Percentiles rank a stretch among this genome's conserved stretches.
Evolutionary conservation across 1,140 invertebrate genomes (phyloP).

Genomic region (Polypedilum vanderplanki): DNA sequence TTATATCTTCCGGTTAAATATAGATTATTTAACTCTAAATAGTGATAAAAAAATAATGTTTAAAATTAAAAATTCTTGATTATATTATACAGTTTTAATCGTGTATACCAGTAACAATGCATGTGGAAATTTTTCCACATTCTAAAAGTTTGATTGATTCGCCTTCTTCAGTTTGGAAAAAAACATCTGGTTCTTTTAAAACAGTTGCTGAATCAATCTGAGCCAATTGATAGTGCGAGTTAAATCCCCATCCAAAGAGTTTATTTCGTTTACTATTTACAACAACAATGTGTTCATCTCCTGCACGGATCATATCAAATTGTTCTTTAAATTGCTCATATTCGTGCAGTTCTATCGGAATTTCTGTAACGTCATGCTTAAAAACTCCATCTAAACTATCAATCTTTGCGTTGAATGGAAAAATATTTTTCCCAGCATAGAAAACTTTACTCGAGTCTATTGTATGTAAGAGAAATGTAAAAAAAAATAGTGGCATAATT

Average conservation of each 20-base stretch:
- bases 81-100: too few species aligned
- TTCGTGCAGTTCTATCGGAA: constrained; percentile 41
- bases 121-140: constrained; percentile 20
- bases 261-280: constrained; percentile 38
- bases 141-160: constrained; percentile 5
- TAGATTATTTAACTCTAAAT: constrained; percentile 38
- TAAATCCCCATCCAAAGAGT: constrained; percentile 19
- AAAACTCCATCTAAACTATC: not conserved
- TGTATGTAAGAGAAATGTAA: not conserved
- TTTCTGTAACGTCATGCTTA: constrained; percentile 31
- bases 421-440: constrained; percentile 42
- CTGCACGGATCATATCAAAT: constrained; percentile 38
- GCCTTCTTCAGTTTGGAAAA: not conserved
- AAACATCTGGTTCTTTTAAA: not conserved
- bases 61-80: too few species aligned
- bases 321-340: constrained; percentile 40
- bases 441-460: constrained; percentile 43
- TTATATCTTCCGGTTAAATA: constrained; percentile 40
- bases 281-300: constrained; percentile 41
- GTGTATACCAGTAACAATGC: constrained; percentile 38
- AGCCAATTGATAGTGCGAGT: not conserved
- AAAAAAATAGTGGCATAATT: not conserved
- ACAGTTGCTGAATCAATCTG: not conserved
- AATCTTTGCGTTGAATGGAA: constrained; percentile 37
- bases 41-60: constrained; percentile 37